phyloP scores from a whole-genome alignment of 1,140 invertebrate genomes.

The Psilanteris sp. region DNA sequence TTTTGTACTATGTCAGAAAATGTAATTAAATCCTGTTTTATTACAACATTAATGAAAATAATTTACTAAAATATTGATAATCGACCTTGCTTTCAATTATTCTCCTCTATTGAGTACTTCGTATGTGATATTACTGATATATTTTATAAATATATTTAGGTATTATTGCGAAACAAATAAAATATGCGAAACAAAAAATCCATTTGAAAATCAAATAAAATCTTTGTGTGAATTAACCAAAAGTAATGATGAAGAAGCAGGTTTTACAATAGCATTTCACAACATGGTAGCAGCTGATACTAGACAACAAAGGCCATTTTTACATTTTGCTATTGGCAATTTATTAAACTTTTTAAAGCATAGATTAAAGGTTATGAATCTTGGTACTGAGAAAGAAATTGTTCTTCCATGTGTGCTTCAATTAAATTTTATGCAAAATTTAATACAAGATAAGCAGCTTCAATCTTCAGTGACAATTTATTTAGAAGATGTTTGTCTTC shows the following conservation, averaged over 20 bases:
- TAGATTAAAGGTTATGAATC: background rate
- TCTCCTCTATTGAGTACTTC: too few species aligned
- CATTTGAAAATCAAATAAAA: slow-evolving; percentile 62
- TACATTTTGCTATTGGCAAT: slow-evolving; percentile 73
- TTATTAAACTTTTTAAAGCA: slow-evolving; percentile 65
- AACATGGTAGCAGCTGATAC: slow-evolving; percentile 85
- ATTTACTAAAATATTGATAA: too few species aligned
- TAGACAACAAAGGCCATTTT: slow-evolving; percentile 74
- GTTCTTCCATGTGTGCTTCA: slow-evolving; percentile 76
- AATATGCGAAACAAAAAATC: slow-evolving; percentile 35
- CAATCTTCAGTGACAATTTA: slow-evolving; percentile 76
- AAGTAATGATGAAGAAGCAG: slow-evolving; percentile 78
- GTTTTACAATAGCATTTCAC: slow-evolving; percentile 87
- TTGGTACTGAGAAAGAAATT: slow-evolving; percentile 32
- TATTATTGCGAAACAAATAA: slow-evolving; percentile 56
- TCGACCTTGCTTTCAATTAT: too few species aligned
- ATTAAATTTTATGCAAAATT: slow-evolving; percentile 80
- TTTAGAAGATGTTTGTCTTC: slow-evolving; percentile 76
- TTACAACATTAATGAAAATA: too few species aligned
- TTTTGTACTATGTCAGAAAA: too few species aligned
- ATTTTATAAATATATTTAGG: slow-evolving; percentile 42
- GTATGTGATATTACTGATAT: too few species aligned
- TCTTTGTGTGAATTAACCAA: slow-evolving; percentile 74
- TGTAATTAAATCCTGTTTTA: too few species aligned
- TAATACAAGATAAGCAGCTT: slow-evolving; percentile 81